Percentiles rank a stretch among this genome's conserved stretches.
Conservation (phyloP, 2,113 vertebrate species). For the Equus przewalskii region DNA sequence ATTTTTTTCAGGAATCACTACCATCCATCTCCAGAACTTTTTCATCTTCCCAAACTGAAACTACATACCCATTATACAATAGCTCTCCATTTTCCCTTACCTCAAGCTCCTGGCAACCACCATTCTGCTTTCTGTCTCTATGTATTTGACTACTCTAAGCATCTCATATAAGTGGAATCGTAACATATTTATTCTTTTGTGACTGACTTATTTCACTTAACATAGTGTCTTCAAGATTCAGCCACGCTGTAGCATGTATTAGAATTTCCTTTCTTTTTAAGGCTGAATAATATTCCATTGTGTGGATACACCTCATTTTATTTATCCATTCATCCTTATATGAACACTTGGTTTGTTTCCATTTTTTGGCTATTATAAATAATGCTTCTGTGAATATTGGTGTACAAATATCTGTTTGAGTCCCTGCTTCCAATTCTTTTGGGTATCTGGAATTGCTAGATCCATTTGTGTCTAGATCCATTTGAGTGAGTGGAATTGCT, state of each 20-base stretch:
- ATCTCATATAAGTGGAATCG: not conserved
- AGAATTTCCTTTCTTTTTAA: not conserved
- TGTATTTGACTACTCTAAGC: not conserved
- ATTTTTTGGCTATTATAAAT: not conserved
- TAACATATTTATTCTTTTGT: not conserved
- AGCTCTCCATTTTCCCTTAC: not conserved
- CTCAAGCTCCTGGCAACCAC: not conserved
- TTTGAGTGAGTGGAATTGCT: not conserved
- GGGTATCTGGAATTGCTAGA: not conserved
- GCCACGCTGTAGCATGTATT: not conserved
- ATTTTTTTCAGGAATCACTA: not conserved
- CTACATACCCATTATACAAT: not conserved
- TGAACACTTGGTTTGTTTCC: not conserved
- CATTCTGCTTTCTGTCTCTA: constrained; percentile 4
- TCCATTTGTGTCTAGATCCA: too few species aligned
- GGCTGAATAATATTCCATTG: not conserved
- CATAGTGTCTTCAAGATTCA: not conserved
- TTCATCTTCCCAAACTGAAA: not conserved
- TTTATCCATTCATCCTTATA: not conserved
- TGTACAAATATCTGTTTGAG: not conserved
- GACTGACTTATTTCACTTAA: not conserved
- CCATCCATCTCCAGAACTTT: not conserved
- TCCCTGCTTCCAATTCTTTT: not conserved
- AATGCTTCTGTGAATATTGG: not conserved
- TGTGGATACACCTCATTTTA: not conserved